Conservation (phyloP, 2,113 vertebrate genomes). For the Mesitornis unicolor region DNA sequence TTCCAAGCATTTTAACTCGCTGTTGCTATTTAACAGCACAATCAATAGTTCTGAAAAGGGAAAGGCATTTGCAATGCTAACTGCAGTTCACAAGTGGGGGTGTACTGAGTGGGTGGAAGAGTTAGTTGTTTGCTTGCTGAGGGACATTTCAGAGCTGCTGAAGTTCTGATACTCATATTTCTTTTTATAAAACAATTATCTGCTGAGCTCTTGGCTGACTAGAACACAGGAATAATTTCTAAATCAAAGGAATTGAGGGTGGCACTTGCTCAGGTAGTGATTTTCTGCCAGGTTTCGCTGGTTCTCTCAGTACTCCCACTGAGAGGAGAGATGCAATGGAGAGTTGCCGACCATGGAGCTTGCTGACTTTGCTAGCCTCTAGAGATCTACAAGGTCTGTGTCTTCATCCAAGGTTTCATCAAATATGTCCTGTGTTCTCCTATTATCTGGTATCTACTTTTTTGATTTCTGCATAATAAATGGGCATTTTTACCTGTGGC, state of each 20-base stretch:
- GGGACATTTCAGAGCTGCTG: not conserved
- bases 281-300: not conserved
- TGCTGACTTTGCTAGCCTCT: not conserved
- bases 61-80: conserved; percentile 63
- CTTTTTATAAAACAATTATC: conserved; percentile 26
- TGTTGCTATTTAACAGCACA: conserved; percentile 24
- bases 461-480: not conserved
- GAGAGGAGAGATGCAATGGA: not conserved
- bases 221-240: not conserved
- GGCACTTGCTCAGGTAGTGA: not conserved
- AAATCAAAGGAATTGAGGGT: not conserved
- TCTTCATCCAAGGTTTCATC: not conserved
- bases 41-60: conserved; percentile 47
- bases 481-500: not conserved
- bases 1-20: not conserved
- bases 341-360: not conserved
- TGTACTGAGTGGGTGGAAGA: conserved; percentile 21
- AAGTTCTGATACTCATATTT: conserved; percentile 21
- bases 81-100: conserved; percentile 28
- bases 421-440: not conserved
- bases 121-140: conserved; percentile 23
- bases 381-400: not conserved
- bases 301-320: not conserved
- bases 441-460: not conserved
- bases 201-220: not conserved